Base-by-base conservation (phyloP, 2,888 invertebrate genomes). In the Lycia hirtaria region DNA sequence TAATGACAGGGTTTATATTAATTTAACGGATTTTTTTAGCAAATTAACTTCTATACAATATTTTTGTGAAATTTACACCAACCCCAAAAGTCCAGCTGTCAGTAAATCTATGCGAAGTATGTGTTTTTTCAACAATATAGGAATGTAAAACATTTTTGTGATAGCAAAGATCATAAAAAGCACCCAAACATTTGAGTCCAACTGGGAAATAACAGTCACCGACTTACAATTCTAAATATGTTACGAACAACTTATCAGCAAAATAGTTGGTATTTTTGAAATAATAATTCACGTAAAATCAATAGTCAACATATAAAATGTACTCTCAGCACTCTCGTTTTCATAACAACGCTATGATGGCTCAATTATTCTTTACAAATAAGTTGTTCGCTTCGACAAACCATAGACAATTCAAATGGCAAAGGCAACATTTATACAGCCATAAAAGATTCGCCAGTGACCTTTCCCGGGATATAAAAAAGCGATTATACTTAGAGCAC, bases 61-160 rank as follows among this genome's bases (percentile, higher is more conserved):
- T n/a, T n/a, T n/a, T n/a, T n/a, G n/a, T n/a, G n/a, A n/a, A n/a
- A n/a, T n/a, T n/a, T n/a, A n/a, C n/a, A n/a, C n/a, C n/a, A n/a
- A n/a, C n/a, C n/a, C n/a, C n/a, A n/a, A n/a, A n/a, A n/a, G n/a
- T n/a, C n/a, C n/a, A n/a, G n/a, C n/a, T n/a, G n/a, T n/a, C n/a
- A n/a, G n/a, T n/a, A n/a, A n/a, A n/a, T n/a, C n/a, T n/a, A n/a
- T n/a, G n/a, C n/a, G n/a, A n/a, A 38, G 15, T 28, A 20, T 55
- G 76, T 68, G 60, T 54, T 72, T 69, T 71, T 71, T 64, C 71
- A 80, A 79, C 74, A 75, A 80, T 72, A 70, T 73, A 87, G 88
- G 89, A 88, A 89, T 89, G 89, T 89, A 80, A 80, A 79, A 75
- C 73, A 72, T 65, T 71, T 68, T 73, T 71, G 69, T 65, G 65